phyloP scores from a whole-genome alignment of 2,888 invertebrate species.

The Agapostemon virescens region DNA sequence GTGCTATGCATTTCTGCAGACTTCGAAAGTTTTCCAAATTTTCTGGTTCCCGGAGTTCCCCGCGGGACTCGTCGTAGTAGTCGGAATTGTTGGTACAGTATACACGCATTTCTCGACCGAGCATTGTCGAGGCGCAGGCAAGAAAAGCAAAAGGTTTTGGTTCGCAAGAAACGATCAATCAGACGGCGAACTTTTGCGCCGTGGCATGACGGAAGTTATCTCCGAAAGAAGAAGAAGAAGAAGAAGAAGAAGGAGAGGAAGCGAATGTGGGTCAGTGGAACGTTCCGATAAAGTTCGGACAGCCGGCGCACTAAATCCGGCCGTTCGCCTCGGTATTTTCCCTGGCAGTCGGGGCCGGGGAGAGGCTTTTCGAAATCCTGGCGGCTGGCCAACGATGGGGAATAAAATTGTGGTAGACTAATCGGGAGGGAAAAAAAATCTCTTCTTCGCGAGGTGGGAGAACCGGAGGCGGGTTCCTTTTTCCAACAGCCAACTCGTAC shows the following conservation, averaged over 20 bases:
- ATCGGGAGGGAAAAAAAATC: constrained; percentile 48
- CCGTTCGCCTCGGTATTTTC: constrained; percentile 36
- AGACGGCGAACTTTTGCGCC: constrained; percentile 9
- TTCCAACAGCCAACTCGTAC: neutral
- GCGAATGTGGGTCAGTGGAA: constrained; percentile 43
- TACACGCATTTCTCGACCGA: neutral
- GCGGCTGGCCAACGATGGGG: constrained; percentile 23
- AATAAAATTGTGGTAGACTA: constrained; percentile 46
- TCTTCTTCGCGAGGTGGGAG: constrained; percentile 28
- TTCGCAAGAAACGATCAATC: constrained; percentile 38
- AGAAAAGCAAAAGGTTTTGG: neutral
- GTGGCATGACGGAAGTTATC: constrained; percentile 5
- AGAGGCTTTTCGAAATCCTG: constrained; percentile 39
- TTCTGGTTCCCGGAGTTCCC: neutral
- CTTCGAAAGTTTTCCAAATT: neutral
- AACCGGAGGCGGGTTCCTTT: constrained; percentile 37
- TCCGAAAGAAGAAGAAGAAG: constrained; percentile 16
- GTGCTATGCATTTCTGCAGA: neutral
- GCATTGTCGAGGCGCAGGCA: neutral
- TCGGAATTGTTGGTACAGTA: neutral
- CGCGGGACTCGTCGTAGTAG: neutral
- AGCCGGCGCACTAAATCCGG: neutral
- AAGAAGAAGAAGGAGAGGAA: too few relatives aligned
- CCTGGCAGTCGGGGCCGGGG: constrained; percentile 3
- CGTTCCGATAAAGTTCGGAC: constrained; percentile 43